These are phyloP conservation scores for Polyodon spathula DNA, from an alignment of 2,113 vertebrate genomes.

Conservation along the genomic window DNA sequence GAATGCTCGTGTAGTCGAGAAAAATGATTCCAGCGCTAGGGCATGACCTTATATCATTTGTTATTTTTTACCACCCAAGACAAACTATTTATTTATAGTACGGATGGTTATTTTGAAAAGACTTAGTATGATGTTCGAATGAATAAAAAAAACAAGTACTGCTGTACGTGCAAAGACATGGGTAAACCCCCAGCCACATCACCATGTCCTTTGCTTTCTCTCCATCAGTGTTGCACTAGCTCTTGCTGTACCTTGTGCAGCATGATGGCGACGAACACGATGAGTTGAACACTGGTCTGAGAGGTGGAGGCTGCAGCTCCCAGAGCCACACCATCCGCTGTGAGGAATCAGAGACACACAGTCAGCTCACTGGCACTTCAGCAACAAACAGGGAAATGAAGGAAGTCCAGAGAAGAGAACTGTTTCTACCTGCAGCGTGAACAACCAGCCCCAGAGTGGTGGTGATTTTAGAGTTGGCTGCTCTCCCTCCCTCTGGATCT, in stretches of 20 bases:
- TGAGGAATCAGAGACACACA: neutral
- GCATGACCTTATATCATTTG: no score
- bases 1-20: no score
- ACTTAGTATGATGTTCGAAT: no score
- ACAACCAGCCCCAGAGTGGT: conserved; percentile 92
- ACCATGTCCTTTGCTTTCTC: no score
- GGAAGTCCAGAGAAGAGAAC: neutral
- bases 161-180: no score
- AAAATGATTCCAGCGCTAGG: no score
- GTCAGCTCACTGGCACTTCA: neutral
- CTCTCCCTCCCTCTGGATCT: conserved; percentile 84
- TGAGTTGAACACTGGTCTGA: conserved; percentile 93
- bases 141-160: no score
- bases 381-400: neutral
- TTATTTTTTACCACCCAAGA: no score
- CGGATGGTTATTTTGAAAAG: no score
- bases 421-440: conserved; percentile 82
- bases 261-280: conserved; percentile 98
- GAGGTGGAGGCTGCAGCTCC: conserved; percentile 97
- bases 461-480: conserved; percentile 85
- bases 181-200: no score
- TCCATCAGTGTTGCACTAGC: no score
- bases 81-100: no score
- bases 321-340: conserved; percentile 91
- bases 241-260: conserved; percentile 79